These are phyloP conservation scores for Myripristis jacobus DNA, from an alignment of 2,797 vertebrate species.

Conservation along the genomic window DNA sequence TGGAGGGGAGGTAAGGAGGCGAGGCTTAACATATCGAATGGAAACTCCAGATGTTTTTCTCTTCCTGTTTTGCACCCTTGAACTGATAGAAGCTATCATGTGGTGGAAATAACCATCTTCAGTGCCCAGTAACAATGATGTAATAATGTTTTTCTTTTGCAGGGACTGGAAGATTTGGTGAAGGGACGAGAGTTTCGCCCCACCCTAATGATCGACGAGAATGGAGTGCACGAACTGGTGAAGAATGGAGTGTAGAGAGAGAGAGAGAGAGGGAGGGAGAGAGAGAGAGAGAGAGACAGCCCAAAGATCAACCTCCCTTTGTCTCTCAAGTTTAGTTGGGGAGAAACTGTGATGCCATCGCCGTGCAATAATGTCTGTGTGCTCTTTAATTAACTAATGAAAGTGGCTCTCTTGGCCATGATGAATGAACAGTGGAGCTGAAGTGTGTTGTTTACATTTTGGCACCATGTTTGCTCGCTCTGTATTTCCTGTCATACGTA, in stretches of 20 bases:
- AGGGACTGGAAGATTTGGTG: constrained; percentile 92
- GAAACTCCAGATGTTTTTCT: constrained; percentile 41
- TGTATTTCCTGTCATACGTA: constrained; percentile 13
- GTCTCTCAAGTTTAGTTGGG: constrained; percentile 41
- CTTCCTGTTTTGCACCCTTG: not conserved
- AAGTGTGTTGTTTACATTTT: constrained; percentile 49
- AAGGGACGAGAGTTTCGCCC: constrained; percentile 87
- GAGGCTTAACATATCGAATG: not conserved
- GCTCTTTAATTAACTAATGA: constrained; percentile 1
- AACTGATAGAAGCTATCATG: not conserved
- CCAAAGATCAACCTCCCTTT: constrained; percentile 58
- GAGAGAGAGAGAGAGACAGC: constrained; percentile 46
- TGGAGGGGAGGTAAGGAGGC: constrained; percentile 92
- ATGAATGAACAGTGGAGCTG: constrained; percentile 40
- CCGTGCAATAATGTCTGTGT: constrained; percentile 77
- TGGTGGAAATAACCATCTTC: not conserved
- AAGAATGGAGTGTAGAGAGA: constrained; percentile 88
- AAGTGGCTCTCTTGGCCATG: constrained; percentile 21
- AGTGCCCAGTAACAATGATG: not conserved
- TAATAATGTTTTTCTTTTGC: not conserved
- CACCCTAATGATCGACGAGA: constrained; percentile 87
- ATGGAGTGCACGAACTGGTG: constrained; percentile 88
- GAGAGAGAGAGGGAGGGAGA: constrained; percentile 77
- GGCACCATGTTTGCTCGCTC: constrained; percentile 22
- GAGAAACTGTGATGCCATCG: constrained; percentile 75